These are phyloP conservation scores for Callochromis pleurospilus DNA, from an alignment of 2,113 vertebrate species.

Conservation along the genomic window DNA sequence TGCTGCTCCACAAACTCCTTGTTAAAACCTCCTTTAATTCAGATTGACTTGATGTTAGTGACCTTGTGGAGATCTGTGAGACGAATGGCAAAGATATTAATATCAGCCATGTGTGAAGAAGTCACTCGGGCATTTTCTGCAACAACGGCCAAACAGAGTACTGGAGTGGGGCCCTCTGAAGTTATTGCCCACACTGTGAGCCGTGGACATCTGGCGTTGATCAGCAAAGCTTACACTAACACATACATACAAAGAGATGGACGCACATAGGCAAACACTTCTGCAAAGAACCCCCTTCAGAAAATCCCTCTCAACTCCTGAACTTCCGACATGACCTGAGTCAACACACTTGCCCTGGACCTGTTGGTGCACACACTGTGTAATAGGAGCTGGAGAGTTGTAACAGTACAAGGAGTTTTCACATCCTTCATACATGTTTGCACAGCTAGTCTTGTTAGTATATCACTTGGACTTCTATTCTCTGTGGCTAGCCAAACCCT, in stretches of 20 bases:
- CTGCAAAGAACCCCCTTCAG: slow-evolving; percentile 49
- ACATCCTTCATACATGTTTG: not conserved
- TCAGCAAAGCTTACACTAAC: slow-evolving; percentile 59
- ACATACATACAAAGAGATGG: slow-evolving; percentile 31
- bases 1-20: not conserved
- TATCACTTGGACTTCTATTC: not conserved
- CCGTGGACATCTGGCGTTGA: slow-evolving; percentile 66
- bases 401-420: not conserved
- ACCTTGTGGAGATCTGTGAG: slow-evolving; percentile 1
- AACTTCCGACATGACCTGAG: slow-evolving; percentile 75
- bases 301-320: slow-evolving; percentile 76
- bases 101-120: slow-evolving; percentile 51
- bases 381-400: slow-evolving; percentile 39
- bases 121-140: not conserved
- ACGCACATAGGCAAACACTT: slow-evolving; percentile 55
- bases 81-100: slow-evolving; percentile 39
- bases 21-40: not conserved
- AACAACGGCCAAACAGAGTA: slow-evolving; percentile 10
- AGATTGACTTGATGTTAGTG: slow-evolving; percentile 24
- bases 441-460: not conserved
- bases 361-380: slow-evolving; percentile 45
- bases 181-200: slow-evolving; percentile 44
- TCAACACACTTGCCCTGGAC: slow-evolving; percentile 57
- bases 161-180: slow-evolving; percentile 40
- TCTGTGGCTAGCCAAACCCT: not conserved